Evolutionary conservation across 2,113 vertebrate species (phyloP).

Genomic region (Hyperoodon ampullatus): DNA sequence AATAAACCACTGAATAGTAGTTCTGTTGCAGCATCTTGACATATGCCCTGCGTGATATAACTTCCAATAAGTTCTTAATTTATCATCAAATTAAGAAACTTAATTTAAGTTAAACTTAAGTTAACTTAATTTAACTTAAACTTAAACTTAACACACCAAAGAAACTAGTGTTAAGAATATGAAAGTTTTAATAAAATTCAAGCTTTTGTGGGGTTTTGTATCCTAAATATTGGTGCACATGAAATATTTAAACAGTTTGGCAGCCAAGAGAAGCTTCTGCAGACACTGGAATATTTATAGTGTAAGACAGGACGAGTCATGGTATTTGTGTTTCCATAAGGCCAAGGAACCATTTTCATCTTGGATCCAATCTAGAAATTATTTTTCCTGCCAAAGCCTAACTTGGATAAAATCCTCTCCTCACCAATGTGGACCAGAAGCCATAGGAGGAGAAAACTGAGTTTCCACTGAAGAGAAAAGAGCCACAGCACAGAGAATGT

Average conservation of each 20-base stretch:
- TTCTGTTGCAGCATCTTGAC: not conserved
- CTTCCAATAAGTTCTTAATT: conserved; percentile 44
- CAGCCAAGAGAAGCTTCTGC: conserved; percentile 63
- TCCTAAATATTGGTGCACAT: conserved; percentile 13
- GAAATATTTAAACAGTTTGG: conserved; percentile 54
- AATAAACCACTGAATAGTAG: conserved; percentile 19
- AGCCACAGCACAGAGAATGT: conserved; percentile 40
- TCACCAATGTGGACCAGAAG: conserved; percentile 56
- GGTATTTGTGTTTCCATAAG: conserved; percentile 72
- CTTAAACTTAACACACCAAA: not conserved
- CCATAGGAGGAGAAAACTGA: conserved; percentile 62
- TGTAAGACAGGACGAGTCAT: conserved; percentile 65
- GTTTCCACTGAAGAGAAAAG: conserved; percentile 66
- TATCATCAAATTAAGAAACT: not conserved
- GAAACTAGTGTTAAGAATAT: conserved; percentile 36
- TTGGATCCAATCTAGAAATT: conserved; percentile 64
- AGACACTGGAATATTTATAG: conserved; percentile 70
- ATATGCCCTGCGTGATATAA: not conserved
- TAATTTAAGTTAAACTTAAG: too few species aligned
- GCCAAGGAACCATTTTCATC: conserved; percentile 60
- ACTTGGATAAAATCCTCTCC: conserved; percentile 67
- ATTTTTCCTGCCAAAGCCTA: conserved; percentile 62
- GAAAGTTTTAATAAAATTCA: conserved; percentile 47
- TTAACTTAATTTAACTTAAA: too few species aligned
- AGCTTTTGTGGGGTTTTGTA: not conserved